phyloP scores from a whole-genome alignment of 2,113 vertebrate species.

The Hypocryptadius cinnamomeus region DNA sequence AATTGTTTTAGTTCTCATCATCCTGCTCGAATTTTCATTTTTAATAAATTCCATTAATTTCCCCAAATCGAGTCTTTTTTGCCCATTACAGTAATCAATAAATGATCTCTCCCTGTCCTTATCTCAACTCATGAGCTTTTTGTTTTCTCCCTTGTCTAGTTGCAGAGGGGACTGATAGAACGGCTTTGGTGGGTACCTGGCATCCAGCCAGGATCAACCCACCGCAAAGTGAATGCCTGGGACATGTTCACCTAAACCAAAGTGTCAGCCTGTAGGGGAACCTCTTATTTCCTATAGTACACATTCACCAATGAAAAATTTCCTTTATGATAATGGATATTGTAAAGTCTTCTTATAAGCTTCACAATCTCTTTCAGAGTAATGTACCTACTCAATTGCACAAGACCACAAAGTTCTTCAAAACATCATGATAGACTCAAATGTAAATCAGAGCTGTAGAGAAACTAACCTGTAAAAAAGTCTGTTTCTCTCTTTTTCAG shows the following conservation, averaged over 20 bases:
- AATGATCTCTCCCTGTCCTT: not conserved
- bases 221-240: not conserved
- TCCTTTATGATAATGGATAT: not conserved
- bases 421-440: not conserved
- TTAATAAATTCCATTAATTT: not conserved
- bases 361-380: not conserved
- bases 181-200: not conserved
- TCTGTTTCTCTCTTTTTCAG: not conserved
- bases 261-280: not conserved
- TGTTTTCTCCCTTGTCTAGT: not conserved
- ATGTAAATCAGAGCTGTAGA: not conserved
- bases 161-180: not conserved
- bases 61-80: accelerated
- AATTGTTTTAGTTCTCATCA: not conserved
- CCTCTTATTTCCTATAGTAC: not conserved
- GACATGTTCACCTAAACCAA: not conserved
- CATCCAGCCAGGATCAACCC: not conserved
- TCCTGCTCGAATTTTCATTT: not conserved
- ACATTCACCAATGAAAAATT: not conserved
- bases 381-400: not conserved
- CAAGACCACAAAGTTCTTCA: not conserved
- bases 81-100: not conserved
- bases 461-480: not conserved
- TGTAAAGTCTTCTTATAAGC: not conserved
- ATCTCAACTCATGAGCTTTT: not conserved